Conservation (phyloP, 35 echinoderm and acorn worm genomes). For the Eucidaris tribuloides region DNA sequence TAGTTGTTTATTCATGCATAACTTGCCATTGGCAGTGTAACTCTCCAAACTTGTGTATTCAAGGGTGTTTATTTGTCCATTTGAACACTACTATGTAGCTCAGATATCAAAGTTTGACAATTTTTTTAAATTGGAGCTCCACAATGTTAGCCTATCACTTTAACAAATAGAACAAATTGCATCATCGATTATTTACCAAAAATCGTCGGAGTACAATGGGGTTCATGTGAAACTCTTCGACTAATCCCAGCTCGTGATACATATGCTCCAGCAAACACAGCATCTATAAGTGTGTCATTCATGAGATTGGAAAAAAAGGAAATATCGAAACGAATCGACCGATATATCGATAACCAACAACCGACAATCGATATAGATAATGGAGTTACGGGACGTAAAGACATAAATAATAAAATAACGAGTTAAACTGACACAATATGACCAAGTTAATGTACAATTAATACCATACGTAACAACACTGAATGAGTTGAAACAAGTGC, state of each 20-base stretch:
- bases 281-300: conserved; percentile 76
- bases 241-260: conserved; percentile 88
- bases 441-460: background rate
- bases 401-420: background rate
- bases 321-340: background rate
- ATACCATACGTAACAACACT: background rate
- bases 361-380: too few relatives aligned
- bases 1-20: too few relatives aligned
- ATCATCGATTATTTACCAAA: conserved; percentile 64
- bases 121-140: too few relatives aligned
- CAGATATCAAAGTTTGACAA: too few relatives aligned
- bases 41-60: too few relatives aligned
- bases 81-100: too few relatives aligned
- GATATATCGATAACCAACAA: background rate
- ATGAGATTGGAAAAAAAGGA: background rate
- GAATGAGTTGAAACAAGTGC: too few relatives aligned
- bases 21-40: too few relatives aligned
- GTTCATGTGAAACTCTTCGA: conserved; percentile 89
- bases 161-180: too few relatives aligned
- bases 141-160: too few relatives aligned
- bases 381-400: too few relatives aligned
- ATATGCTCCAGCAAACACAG: conserved; percentile 88
- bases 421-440: background rate
- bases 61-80: too few relatives aligned
- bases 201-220: conserved; percentile 77